Evolutionary conservation across 1,140 invertebrate species (phyloP), one percentile per base, ranked within the genome.

Genomic region (Lethocerus indicus): DNA sequence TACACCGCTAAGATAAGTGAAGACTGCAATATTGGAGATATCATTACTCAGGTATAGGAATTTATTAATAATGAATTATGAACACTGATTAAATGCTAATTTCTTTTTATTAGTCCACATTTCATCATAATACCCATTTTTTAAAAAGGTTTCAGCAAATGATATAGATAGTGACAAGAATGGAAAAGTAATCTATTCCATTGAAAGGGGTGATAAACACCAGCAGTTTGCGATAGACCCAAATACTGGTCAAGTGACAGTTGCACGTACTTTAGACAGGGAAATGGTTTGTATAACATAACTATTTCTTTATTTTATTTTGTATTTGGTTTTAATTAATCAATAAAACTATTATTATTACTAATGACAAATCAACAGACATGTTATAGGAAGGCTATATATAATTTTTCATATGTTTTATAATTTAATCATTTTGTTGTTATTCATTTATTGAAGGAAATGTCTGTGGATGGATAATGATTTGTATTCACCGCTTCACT

Each of bases 141-240:
- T 9, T 52, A 59, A 59, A 18, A 55, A 77, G 73, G 69, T 83
- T 13, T 64, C 64, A 26, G 86, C 87, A 2, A 83, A 76, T 39
- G 88, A 91, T 69, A 66, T 83, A 12, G 88, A 92, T 60, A 81
- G 81, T 49, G 76, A 73, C n/a, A 65, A 73, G 26, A 91, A 90
- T 65, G 83, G 83, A 0, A 70, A 76, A 54, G 73, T 92, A 1
- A 68, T 67, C 1, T 94, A 91, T 65, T 76, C 73, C 4, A 81
- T 95, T 28, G 76, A 79, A 40, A 72, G 75, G 46, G 88, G 88
- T 6, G 84, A 93, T 63, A 72, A 73, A 25, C 67, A 78, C 37
- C 75, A 76, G 28, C 81, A 87, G 59, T 94, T 94, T 62, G 55
- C 67, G 1, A 80, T 95, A 27, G 79, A 93, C 63, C 63, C 74